Evolutionary conservation across 2,113 vertebrate species (phyloP), one percentile per base, ranked within the genome.

Genomic region (Lepidothrix coronata): DNA sequence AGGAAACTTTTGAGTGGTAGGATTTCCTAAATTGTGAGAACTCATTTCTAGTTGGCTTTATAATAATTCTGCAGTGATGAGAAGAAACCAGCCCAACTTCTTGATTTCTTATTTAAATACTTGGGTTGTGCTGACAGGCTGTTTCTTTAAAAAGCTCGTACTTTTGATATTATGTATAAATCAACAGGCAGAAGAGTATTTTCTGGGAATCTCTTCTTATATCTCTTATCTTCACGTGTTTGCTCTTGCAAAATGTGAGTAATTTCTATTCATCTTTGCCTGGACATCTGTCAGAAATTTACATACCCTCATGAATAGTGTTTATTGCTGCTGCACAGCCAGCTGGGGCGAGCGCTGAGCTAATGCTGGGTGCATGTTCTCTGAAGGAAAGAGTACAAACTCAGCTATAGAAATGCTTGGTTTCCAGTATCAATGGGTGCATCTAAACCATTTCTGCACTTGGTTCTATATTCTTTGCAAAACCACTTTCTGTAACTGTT

Each of bases 281-380:
- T 59, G 87, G 90, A 74, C 95, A 91, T 91, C 86, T 94, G 93
- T 93, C 81, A 96, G 95, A 87, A 78, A 93, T 96, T 95, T 96
- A 48, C 94, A 96, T 95, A 49, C 43, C 55, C 88, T 75, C 49
- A 19, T 96, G 96, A 97, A 95, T 93, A 48, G 88, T 78, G 57
- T 17, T 86, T 91, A 44, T 85, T 96, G 75, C 68, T 90, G 74
- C 83, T 76, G 73, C 52, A 43, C 72, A 85, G 67, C 55, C 94
- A 94, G 76, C 92, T 92, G 91, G 65, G 33, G 80, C 27, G 10
- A 81, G 91, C 1, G 0, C 65, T 51, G 67, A 73, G 75, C 81
- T 94, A 57, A 95, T 75, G 82, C 6, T 0, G 58, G 22, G n/a
- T 39, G 72, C 5, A 0, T 28, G 16, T 43, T 76, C 61, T 72